Base-by-base conservation (phyloP, 1,140 invertebrate species). In the Lucilia sericata region DNA sequence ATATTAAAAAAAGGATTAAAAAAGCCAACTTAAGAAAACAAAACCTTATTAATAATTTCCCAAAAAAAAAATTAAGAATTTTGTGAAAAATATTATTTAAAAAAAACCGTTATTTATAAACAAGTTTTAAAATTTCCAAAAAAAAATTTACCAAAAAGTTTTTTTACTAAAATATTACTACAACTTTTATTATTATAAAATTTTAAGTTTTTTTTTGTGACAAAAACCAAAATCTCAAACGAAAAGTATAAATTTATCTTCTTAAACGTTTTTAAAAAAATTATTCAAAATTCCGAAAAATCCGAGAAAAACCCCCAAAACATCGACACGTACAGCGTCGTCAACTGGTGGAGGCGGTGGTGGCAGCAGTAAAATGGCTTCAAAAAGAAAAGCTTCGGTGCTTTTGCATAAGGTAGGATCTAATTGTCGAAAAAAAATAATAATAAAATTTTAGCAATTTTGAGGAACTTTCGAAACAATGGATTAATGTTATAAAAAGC, bases 211-310 rank as follows among this genome's bases (percentile, higher is more conserved):
- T n/a, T n/a, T n/a, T 30, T 30, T 30, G 25, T 30, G 25, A 75
- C 21, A 75, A 75, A 75, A 60, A 30, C 25, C 25, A 30, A 1
- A n/a, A 30, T 30, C 25, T 30, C 3, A 82, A 55, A 82, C n/a
- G 30, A 7, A 82, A 55, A 82, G 19, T 60, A 82, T 55, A 12
- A 55, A 34, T 30, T 82, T 82, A 55, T 82, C 51, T n/a, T 82
- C 5, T 25, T 21, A 49, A 25, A 21, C 76, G 76, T 49, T 80
- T 21, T 51, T 49, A 83, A 76, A 85, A 86, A 84, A 86, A 90
- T 89, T 89, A 88, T 89, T 86, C 89, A 90, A 90, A 88, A 90
- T 90, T 90, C 89, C 89, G 89, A 90, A 90, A 87, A 90, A 90
- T 90, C 89, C 89, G 89, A 90, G 89, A 88, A 90, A 90, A 90